Percentiles rank a stretch among this genome's conserved stretches.
Evolutionary conservation across 2,888 invertebrate genomes (phyloP).

Genomic region (Drosophila greeni): DNA sequence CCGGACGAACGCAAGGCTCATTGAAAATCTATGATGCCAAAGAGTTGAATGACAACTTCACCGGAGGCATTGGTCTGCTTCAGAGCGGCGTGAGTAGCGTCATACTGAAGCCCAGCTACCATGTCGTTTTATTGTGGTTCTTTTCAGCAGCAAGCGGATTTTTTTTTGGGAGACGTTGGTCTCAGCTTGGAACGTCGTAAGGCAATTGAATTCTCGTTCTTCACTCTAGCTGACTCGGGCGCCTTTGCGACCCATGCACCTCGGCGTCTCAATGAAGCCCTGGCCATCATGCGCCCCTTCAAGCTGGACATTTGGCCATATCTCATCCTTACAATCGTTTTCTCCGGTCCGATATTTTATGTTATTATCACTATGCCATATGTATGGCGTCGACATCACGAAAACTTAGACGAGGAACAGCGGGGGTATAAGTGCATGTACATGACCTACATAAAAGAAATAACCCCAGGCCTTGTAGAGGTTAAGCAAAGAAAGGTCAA

Average conservation of each 20-base stretch:
- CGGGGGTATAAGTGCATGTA: slow-evolving; percentile 56
- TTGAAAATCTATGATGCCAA: slow-evolving; percentile 77
- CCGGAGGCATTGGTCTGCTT: slow-evolving; percentile 85
- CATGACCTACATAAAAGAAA: slow-evolving; percentile 76
- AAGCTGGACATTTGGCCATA: slow-evolving; percentile 88
- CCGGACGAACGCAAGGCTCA: slow-evolving; percentile 86
- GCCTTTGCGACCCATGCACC: slow-evolving; percentile 88
- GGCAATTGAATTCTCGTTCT: slow-evolving; percentile 87
- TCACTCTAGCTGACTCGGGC: slow-evolving; percentile 87
- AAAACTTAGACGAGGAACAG: slow-evolving; percentile 47
- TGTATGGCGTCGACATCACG: slow-evolving; percentile 55
- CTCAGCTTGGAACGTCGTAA: slow-evolving; percentile 86
- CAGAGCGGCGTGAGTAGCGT: slow-evolving; percentile 82
- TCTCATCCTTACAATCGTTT: slow-evolving; percentile 82
- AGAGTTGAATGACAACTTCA: slow-evolving; percentile 84
- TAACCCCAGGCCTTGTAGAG: slow-evolving; percentile 63
- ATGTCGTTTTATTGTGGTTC: slow-evolving; percentile 15
- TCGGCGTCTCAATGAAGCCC: slow-evolving; percentile 85
- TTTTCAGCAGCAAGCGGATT: slow-evolving; percentile 81
- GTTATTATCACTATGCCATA: slow-evolving; percentile 83
- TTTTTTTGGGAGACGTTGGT: slow-evolving; percentile 87
- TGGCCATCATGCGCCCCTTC: slow-evolving; percentile 86
- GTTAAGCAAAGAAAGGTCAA: slow-evolving; percentile 6
- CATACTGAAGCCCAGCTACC: too few species aligned
- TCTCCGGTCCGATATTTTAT: slow-evolving; percentile 86